Percentiles rank a stretch among this genome's conserved stretches.
Evolutionary conservation across 2,113 vertebrate genomes (phyloP).

Genomic region (Lophius piscatorius): DNA sequence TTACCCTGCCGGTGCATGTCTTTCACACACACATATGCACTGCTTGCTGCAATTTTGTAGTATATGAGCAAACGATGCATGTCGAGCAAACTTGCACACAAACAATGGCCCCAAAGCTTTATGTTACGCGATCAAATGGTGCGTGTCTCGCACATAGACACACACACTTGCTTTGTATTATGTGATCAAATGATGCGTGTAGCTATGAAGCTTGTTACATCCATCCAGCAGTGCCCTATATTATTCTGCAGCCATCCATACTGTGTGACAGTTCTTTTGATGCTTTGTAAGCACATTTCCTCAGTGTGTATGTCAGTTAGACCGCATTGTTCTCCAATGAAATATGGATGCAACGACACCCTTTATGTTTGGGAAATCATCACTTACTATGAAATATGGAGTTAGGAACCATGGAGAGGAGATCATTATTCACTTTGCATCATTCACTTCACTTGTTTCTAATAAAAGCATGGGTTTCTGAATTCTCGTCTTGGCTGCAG

Average conservation of each 20-base stretch:
- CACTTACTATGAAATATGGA: constrained; percentile 75
- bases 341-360: constrained; percentile 71
- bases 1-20: constrained; percentile 26
- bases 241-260: constrained; percentile 71
- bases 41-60: constrained; percentile 40
- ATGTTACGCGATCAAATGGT: constrained; percentile 73
- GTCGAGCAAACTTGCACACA: constrained; percentile 59
- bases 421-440: constrained; percentile 70
- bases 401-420: constrained; percentile 36
- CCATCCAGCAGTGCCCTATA: constrained; percentile 68
- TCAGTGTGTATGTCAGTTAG: constrained; percentile 63
- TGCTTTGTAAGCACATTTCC: constrained; percentile 77
- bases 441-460: constrained; percentile 67
- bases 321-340: constrained; percentile 71
- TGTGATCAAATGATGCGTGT: constrained; percentile 79
- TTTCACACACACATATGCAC: constrained; percentile 2
- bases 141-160: constrained; percentile 61
- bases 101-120: constrained; percentile 61
- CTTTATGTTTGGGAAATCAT: constrained; percentile 72
- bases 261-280: constrained; percentile 74
- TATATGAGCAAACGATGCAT: constrained; percentile 53
- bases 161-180: constrained; percentile 71
- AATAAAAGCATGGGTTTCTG: constrained; percentile 70
- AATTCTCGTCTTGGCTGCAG: constrained; percentile 58
- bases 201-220: constrained; percentile 74